Conservation (phyloP, 2,888 invertebrate genomes). For the Eupithecia exiguata region DNA sequence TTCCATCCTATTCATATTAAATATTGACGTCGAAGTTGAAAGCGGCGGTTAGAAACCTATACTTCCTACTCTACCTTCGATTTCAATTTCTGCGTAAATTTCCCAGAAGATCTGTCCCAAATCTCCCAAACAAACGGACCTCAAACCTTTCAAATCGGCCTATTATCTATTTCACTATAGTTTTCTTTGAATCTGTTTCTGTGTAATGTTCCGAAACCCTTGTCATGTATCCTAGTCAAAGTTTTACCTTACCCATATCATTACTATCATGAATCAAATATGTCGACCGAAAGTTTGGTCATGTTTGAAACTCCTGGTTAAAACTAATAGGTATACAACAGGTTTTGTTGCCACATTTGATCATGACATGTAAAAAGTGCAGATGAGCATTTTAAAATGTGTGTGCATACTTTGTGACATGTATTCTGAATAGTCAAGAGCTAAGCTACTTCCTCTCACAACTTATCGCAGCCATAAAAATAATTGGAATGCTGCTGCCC, state of each 20-base stretch:
- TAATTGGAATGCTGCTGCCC: not conserved
- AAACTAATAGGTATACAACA: not conserved
- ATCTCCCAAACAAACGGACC: constrained; percentile 8
- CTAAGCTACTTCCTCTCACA: not conserved
- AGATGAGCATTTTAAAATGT: not conserved
- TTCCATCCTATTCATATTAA: not conserved
- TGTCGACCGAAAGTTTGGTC: not conserved
- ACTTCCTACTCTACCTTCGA: not conserved
- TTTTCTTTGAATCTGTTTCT: constrained; percentile 11
- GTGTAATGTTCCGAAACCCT: constrained; percentile 17
- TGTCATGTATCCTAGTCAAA: constrained; percentile 6
- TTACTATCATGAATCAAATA: constrained; percentile 12
- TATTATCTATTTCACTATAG: constrained; percentile 9
- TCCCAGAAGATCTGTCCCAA: constrained; percentile 14
- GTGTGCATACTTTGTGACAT: not conserved
- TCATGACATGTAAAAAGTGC: not conserved
- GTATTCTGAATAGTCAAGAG: not conserved
- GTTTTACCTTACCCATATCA: not conserved
- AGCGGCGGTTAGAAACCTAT: not conserved
- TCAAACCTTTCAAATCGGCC: not conserved
- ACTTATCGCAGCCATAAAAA: not conserved
- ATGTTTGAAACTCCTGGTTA: not conserved
- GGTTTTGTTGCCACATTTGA: not conserved
- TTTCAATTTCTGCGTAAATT: not conserved
- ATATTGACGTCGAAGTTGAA: not conserved